phyloP scores from a whole-genome alignment of 2,113 vertebrate species.

The Ceyx cyanopectus region DNA sequence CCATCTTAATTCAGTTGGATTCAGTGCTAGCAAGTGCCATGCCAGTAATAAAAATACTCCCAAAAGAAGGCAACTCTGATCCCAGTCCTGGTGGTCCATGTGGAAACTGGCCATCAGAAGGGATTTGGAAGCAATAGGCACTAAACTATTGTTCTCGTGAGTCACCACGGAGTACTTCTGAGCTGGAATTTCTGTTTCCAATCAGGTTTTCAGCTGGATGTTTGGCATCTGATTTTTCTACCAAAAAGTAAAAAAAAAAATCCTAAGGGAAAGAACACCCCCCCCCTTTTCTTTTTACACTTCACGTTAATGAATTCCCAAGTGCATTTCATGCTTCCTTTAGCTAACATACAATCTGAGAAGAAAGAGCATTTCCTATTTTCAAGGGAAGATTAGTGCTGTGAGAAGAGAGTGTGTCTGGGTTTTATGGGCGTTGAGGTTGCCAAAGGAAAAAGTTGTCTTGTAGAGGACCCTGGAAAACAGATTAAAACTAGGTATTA shows the following conservation, averaged over 20 bases:
- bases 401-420: not conserved
- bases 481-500: constrained; percentile 31
- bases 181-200: constrained; percentile 49
- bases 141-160: constrained; percentile 48
- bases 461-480: constrained; percentile 12
- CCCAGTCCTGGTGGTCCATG: constrained; percentile 52
- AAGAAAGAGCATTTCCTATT: constrained; percentile 25
- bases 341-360: not conserved
- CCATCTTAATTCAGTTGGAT: not conserved
- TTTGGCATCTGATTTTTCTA: not conserved
- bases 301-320: not conserved
- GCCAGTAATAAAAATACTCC: constrained; percentile 35
- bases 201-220: constrained; percentile 16
- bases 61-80: constrained; percentile 44
- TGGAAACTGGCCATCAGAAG: constrained; percentile 27
- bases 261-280: not conserved
- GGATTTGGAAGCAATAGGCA: constrained; percentile 54
- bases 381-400: not conserved
- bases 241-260: not conserved
- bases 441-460: constrained; percentile 34
- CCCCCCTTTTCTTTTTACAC: not conserved
- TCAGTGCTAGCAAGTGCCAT: not conserved
- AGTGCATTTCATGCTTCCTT: constrained; percentile 5
- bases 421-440: not conserved
- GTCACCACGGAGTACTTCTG: not conserved